A percentile compares a stretch with the other conserved stretches of the same genome.
phyloP scores from a whole-genome alignment of 2,888 invertebrate species.

The Prosopocoilus inquinatus region DNA sequence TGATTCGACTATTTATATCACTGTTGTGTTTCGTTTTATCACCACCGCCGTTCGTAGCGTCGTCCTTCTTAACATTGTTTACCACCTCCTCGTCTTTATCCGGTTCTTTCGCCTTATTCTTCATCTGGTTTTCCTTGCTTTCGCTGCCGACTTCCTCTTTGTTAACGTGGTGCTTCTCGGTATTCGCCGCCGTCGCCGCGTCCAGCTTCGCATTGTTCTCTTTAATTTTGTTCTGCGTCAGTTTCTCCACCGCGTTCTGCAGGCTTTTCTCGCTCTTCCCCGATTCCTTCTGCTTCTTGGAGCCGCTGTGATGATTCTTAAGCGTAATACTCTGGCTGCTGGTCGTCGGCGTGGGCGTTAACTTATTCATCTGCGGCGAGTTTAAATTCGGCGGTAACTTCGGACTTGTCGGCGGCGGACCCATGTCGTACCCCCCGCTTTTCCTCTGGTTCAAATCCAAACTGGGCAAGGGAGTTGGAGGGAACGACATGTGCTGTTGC shows the following conservation, averaged over 20 bases:
- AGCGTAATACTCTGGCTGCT: not conserved
- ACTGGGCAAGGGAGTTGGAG: conserved; percentile 31
- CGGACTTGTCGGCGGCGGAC: conserved; percentile 24
- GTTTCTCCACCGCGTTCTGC: conserved; percentile 45
- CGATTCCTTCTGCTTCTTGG: conserved; percentile 26
- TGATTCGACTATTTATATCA: conserved; percentile 14
- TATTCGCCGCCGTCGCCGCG: conserved; percentile 1
- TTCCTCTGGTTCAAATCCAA: conserved; percentile 34
- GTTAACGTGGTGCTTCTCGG: not conserved
- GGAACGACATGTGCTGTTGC: conserved; percentile 33
- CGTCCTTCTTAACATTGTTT: conserved; percentile 5
- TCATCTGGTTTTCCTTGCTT: conserved; percentile 2
- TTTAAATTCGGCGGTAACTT: conserved; percentile 15
- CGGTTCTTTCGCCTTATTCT: not conserved
- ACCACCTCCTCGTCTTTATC: not conserved
- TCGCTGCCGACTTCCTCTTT: conserved; percentile 6
- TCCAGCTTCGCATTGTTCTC: conserved; percentile 24
- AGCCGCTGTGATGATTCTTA: conserved; percentile 8
- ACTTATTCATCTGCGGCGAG: not conserved
- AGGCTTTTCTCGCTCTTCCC: conserved; percentile 44
- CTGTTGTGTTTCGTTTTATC: conserved; percentile 12
- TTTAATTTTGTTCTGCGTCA: conserved; percentile 43
- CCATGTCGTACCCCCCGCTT: conserved; percentile 31
- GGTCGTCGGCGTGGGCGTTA: conserved; percentile 5
- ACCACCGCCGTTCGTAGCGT: not conserved